Evolutionary conservation across 64 coral and sea anemone species (phyloP).

Genomic region (Pocillopora verrucosa): DNA sequence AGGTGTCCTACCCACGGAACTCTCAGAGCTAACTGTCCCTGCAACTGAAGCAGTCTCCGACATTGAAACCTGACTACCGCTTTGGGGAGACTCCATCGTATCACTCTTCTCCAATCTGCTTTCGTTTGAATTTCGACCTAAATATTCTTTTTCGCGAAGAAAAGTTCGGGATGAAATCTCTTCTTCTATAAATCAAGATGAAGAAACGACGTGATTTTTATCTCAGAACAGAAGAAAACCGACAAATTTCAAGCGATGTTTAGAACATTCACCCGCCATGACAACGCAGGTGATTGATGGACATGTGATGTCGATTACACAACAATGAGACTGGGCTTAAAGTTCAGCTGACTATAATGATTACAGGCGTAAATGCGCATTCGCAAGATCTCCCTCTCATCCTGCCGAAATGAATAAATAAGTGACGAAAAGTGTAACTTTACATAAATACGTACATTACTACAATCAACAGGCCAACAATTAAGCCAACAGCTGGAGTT

Average conservation of each 20-base stretch:
- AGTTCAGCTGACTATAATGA: neutral
- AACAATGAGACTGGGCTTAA: rapidly evolving
- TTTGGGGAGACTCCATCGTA: conserved; percentile 25
- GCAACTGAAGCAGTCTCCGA: conserved; percentile 25
- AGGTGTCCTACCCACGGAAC: conserved; percentile 1
- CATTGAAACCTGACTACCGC: conserved; percentile 24
- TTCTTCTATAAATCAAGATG: neutral
- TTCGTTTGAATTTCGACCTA: neutral
- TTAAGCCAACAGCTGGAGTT: too few relatives aligned
- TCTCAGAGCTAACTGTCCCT: conserved; percentile 7
- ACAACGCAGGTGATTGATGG: conserved; percentile 1
- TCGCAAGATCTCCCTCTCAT: too few relatives aligned
- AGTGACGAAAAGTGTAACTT: too few relatives aligned
- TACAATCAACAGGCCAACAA: too few relatives aligned
- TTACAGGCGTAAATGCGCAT: neutral
- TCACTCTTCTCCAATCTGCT: too few relatives aligned
- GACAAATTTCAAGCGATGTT: neutral
- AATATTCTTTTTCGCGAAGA: neutral
- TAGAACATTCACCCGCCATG: conserved; percentile 3
- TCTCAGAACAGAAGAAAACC: neutral
- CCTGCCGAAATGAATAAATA: too few relatives aligned
- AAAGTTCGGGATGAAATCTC: neutral
- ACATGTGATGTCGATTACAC: neutral
- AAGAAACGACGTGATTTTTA: neutral
- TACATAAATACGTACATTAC: too few relatives aligned